Percentiles rank a stretch among this genome's conserved stretches.
Evolutionary conservation across 2,888 invertebrate genomes (phyloP).

Genomic region (Steinernema carpocapsae): DNA sequence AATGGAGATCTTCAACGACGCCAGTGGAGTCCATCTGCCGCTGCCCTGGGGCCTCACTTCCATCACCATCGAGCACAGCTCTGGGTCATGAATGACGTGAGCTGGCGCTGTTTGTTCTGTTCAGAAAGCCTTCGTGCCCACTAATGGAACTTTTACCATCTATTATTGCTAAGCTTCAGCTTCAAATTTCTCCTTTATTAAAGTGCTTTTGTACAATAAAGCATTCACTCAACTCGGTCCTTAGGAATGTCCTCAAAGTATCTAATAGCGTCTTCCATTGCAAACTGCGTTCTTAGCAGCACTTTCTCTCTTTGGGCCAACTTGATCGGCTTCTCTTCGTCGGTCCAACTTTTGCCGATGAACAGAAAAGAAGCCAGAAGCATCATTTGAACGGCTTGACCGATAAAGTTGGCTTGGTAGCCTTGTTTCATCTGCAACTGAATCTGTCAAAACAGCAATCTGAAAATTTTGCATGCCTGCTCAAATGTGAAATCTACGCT

Average conservation of each 20-base stretch:
- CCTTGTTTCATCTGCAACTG: constrained; percentile 4
- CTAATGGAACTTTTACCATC: no score
- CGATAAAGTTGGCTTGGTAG: neutral
- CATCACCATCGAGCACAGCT: no score
- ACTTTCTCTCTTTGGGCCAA: neutral
- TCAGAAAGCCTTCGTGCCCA: no score
- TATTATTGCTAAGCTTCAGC: no score
- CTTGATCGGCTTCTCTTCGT: constrained; percentile 5
- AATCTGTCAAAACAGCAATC: neutral
- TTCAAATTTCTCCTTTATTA: no score
- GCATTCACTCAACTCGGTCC: neutral
- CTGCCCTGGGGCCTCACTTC: no score
- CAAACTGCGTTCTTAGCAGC: neutral
- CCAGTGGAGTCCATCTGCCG: no score
- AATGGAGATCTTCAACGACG: no score
- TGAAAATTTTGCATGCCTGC: neutral
- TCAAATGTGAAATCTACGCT: constrained; percentile 9
- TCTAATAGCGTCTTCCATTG: neutral
- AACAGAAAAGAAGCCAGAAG: neutral
- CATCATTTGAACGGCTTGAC: neutral
- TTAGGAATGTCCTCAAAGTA: constrained; percentile 6
- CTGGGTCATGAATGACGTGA: no score
- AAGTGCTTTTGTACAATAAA: neutral
- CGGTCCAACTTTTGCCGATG: neutral
- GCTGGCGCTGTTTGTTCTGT: no score